Evolutionary conservation across 2,113 vertebrate species (phyloP).

Genomic region (Tor tambroides): DNA sequence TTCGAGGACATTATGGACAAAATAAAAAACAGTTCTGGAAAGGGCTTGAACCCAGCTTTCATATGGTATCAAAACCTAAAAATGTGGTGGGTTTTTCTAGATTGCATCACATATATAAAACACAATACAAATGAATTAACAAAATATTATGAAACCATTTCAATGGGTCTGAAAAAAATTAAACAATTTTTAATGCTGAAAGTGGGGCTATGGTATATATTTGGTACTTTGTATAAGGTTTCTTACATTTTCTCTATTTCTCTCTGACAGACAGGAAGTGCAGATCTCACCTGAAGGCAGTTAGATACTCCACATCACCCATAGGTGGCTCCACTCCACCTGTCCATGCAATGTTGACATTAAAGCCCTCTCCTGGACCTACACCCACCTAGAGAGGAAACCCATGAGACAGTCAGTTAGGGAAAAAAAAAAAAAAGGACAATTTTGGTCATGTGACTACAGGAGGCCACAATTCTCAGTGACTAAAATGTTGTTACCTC

Average conservation of each 20-base stretch:
- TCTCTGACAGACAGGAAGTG: not conserved
- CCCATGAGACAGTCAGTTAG: constrained; percentile 9
- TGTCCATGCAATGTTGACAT: constrained; percentile 88
- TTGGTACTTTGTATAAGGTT: not conserved
- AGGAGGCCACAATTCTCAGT: not conserved
- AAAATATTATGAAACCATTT: not conserved
- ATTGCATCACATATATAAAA: no score
- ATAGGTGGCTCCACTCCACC: constrained; percentile 86
- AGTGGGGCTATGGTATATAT: not conserved
- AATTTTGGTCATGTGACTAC: not conserved
- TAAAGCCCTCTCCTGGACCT: constrained; percentile 83
- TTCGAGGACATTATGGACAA: no score
- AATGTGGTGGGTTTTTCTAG: no score
- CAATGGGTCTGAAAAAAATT: not conserved
- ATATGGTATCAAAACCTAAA: no score
- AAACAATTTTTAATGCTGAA: not conserved
- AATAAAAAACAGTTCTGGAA: no score
- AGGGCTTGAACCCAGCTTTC: no score
- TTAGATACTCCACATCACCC: constrained; percentile 86
- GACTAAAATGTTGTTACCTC: constrained; percentile 71
- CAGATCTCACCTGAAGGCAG: constrained; percentile 80
- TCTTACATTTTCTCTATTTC: not conserved
- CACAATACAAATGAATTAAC: not conserved
- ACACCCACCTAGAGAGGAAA: constrained; percentile 80
- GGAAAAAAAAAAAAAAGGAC: not conserved